phyloP scores from a whole-genome alignment of 2,113 vertebrate species.

The Scophthalmus maximus region DNA sequence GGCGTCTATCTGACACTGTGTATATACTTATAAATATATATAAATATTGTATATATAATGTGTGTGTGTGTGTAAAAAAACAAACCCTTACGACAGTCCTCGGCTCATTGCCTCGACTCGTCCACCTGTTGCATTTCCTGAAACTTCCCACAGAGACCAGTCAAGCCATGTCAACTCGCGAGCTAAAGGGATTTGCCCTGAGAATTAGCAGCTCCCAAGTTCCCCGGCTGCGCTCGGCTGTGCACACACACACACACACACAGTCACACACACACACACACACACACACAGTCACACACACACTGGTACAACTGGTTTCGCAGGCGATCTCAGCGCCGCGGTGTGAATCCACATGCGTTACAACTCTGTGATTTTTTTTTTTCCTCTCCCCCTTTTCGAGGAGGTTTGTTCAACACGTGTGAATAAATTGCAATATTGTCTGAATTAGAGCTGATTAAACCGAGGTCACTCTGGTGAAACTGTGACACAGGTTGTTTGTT shows the following conservation, averaged over 20 bases:
- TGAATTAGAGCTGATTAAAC: neutral
- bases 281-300: neutral
- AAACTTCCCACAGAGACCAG: constrained; percentile 63
- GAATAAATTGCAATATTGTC: neutral
- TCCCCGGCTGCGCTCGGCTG: constrained; percentile 23
- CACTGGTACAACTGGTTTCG: neutral
- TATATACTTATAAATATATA: no score
- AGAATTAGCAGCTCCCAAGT: constrained; percentile 55
- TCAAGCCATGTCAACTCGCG: constrained; percentile 71
- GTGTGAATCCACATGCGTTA: neutral
- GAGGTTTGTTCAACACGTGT: neutral
- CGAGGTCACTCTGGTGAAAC: fast-evolving
- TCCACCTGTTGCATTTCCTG: constrained; percentile 83
- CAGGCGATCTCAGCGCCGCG: constrained; percentile 12
- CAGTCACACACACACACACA: neutral
- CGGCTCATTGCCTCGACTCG: constrained; percentile 12
- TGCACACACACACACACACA: neutral
- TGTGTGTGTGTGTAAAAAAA: neutral
- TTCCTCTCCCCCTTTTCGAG: neutral
- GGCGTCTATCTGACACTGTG: no score
- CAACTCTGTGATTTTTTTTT: neutral
- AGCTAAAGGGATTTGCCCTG: constrained; percentile 70
- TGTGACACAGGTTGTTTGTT: no score
- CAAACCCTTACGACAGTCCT: constrained; percentile 20
- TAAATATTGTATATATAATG: no score